These are phyloP conservation scores for Elymnias hypermnestra DNA, from an alignment of 1,140 invertebrate species.

Conservation along the genomic window DNA sequence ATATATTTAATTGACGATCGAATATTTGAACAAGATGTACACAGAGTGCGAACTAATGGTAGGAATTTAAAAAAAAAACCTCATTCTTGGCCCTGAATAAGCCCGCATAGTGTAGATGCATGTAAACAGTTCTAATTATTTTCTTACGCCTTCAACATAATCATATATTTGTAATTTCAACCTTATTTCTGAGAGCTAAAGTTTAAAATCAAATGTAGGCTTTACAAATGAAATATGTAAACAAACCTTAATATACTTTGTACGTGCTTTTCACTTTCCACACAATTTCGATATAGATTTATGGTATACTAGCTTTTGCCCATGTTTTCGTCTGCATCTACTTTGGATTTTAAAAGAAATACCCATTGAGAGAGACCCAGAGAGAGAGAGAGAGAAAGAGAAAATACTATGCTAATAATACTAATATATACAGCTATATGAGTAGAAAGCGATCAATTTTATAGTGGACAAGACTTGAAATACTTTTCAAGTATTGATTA, in stretches of 20 bases:
- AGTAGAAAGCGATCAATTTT: too few species aligned
- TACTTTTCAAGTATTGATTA: too few species aligned
- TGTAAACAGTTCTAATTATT: neutral
- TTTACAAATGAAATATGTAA: slow-evolving; percentile 5
- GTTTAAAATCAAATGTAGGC: neutral
- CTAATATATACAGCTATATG: too few species aligned
- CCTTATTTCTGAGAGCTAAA: neutral
- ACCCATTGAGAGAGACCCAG: too few species aligned
- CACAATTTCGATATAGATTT: neutral
- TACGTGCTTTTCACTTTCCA: neutral
- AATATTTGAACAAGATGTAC: too few species aligned
- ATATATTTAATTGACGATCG: too few species aligned
- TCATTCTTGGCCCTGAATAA: neutral
- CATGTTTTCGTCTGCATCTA: too few species aligned
- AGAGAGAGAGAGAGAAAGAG: too few species aligned
- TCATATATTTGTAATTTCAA: neutral
- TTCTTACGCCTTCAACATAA: neutral
- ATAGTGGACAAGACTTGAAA: too few species aligned
- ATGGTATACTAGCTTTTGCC: neutral
- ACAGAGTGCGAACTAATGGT: too few species aligned
- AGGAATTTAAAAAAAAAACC: neutral
- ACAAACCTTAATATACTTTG: slow-evolving; percentile 3
- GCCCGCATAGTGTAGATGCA: neutral
- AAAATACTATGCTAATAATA: too few species aligned
- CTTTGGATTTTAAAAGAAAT: too few species aligned